Conservation (phyloP, 2,113 vertebrate species). For the Athene cunicularia region DNA sequence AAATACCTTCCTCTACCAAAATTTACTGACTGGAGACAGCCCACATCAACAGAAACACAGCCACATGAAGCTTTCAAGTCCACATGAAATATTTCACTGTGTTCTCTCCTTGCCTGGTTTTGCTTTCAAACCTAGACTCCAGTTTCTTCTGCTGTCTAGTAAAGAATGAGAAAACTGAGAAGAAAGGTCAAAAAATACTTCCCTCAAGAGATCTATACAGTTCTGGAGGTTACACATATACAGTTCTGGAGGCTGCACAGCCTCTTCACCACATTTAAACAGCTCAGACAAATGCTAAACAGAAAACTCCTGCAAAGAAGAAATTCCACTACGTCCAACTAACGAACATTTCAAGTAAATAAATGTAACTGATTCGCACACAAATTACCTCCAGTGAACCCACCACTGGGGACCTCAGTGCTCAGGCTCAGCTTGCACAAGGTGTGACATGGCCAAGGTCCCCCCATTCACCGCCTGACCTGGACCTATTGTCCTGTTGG, state of each 20-base stretch:
- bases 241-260: no score
- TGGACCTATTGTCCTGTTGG: not conserved
- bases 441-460: not conserved
- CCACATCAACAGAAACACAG: not conserved
- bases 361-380: not conserved
- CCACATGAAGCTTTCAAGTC: not conserved
- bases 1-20: not conserved
- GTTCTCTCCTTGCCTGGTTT: not conserved
- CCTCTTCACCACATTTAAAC: not conserved
- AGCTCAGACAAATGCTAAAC: not conserved
- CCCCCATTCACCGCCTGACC: not conserved
- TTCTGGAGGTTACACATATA: not conserved
- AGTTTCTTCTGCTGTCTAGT: not conserved
- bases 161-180: not conserved
- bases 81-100: rapidly evolving
- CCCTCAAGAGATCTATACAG: not conserved
- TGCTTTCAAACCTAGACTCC: not conserved
- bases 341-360: not conserved
- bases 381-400: not conserved
- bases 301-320: not conserved
- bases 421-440: not conserved
- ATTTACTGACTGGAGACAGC: not conserved
- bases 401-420: not conserved
- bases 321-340: not conserved
- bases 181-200: not conserved